These are phyloP conservation scores for Philereme vetulata DNA, from an alignment of 2,888 invertebrate genomes.

Conservation along the genomic window DNA sequence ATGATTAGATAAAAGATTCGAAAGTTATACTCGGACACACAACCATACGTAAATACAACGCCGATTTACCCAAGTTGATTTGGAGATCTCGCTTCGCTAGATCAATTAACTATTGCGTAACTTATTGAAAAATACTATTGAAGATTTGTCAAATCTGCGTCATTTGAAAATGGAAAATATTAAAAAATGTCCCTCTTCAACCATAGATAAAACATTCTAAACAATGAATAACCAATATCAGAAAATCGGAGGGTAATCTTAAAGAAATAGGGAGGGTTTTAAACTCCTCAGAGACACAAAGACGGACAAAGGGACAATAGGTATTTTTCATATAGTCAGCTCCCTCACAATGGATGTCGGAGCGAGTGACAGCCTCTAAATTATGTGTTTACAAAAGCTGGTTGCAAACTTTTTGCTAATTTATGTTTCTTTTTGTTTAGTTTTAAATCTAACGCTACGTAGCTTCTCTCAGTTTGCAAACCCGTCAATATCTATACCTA, in stretches of 20 bases:
- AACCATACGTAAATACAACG: too few species aligned
- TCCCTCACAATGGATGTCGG: constrained; percentile 33
- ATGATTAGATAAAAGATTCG: too few species aligned
- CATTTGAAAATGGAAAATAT: not conserved
- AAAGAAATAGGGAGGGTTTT: constrained; percentile 49
- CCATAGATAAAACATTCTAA: constrained; percentile 11
- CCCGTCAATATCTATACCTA: too few species aligned
- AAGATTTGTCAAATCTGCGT: too few species aligned
- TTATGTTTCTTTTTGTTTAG: constrained; percentile 37
- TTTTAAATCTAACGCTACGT: constrained; percentile 20
- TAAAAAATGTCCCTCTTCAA: not conserved
- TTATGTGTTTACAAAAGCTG: constrained; percentile 41
- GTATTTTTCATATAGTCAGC: constrained; percentile 51
- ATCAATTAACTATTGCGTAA: too few species aligned
- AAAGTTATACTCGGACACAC: too few species aligned
- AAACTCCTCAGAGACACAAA: constrained; percentile 50
- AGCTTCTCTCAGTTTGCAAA: too few species aligned
- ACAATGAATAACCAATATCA: constrained; percentile 33
- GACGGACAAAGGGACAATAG: constrained; percentile 43
- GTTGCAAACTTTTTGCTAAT: constrained; percentile 35
- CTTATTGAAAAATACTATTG: too few species aligned
- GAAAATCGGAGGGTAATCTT: constrained; percentile 45
- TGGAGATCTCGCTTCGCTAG: too few species aligned
- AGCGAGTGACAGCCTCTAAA: constrained; percentile 40
- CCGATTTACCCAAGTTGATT: too few species aligned